Conservation (phyloP, 37 sponge, comb jelly and placozoan species). For the Amphimedon queenslandica region DNA sequence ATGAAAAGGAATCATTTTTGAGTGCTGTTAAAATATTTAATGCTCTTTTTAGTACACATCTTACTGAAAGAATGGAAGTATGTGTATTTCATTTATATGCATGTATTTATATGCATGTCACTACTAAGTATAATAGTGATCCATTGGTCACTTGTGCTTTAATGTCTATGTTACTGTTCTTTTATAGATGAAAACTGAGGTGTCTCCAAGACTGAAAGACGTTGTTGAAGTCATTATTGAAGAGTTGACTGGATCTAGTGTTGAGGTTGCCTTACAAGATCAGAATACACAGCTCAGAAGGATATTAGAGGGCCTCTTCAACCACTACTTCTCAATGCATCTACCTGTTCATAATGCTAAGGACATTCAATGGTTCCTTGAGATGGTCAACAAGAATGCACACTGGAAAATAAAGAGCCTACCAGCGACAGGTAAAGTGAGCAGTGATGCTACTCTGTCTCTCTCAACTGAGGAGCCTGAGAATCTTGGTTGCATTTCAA, state of each 20-base stretch:
- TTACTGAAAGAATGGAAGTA: slow-evolving; percentile 37
- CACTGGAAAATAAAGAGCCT: slow-evolving; percentile 20
- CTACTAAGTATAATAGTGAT: too few species aligned
- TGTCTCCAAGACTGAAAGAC: slow-evolving; percentile 25
- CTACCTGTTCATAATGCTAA: slow-evolving; percentile 8
- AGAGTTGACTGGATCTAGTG: neutral
- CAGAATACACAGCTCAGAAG: neutral
- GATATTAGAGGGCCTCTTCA: slow-evolving; percentile 29
- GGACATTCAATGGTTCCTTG: slow-evolving; percentile 53
- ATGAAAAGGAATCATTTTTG: neutral
- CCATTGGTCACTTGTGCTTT: neutral
- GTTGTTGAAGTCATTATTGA: slow-evolving; percentile 1
- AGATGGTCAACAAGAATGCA: slow-evolving; percentile 31
- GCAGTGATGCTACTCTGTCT: neutral
- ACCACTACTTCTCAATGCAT: slow-evolving; percentile 54
- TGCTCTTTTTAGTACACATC: slow-evolving; percentile 28
- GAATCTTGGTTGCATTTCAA: slow-evolving; percentile 12
- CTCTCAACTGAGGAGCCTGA: neutral
- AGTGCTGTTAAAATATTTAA: slow-evolving; percentile 33
- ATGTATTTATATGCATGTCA: neutral
- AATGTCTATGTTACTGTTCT: neutral
- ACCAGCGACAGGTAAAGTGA: neutral
- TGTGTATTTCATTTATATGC: neutral
- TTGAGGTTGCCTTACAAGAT: neutral
- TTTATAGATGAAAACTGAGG: neutral